phyloP scores from a whole-genome alignment of 2,888 invertebrate species.

The Priapulus caudatus region DNA sequence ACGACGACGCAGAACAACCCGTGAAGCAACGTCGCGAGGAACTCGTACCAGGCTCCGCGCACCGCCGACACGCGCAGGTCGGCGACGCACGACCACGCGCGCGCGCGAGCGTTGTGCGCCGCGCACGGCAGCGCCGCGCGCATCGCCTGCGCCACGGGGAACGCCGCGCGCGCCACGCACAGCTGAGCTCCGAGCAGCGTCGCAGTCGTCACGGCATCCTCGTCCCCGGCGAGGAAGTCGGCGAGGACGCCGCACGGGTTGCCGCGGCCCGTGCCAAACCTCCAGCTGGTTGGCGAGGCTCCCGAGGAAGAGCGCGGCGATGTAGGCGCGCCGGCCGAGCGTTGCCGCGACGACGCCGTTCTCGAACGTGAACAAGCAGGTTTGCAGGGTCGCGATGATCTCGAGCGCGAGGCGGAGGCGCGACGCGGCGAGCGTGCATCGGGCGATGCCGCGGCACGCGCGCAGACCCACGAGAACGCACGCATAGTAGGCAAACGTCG shows the following conservation, averaged over 20 bases:
- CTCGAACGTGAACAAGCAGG: not conserved
- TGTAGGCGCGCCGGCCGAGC: not conserved
- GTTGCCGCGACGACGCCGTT: not conserved
- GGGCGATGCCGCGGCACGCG: too few relatives aligned
- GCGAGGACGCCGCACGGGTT: not conserved
- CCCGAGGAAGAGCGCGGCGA: not conserved
- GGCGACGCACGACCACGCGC: not conserved
- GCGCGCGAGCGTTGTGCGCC: not conserved
- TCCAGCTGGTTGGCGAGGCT: not conserved
- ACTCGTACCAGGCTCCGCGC: not conserved
- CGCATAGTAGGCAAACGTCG: too few relatives aligned
- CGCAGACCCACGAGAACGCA: too few relatives aligned
- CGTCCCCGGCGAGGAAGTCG: not conserved
- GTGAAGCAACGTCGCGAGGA: not conserved
- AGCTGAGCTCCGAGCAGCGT: not conserved
- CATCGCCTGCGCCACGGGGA: conserved; percentile 1
- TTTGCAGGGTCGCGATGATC: not conserved
- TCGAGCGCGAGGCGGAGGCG: not conserved
- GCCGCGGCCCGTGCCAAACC: not conserved
- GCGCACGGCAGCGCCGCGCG: not conserved
- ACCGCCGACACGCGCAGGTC: not conserved
- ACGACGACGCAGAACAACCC: not conserved
- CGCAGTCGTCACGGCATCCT: not conserved
- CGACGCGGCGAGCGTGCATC: too few relatives aligned
- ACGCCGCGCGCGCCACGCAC: not conserved